phyloP scores from a whole-genome alignment of 2,888 invertebrate genomes.

The Drosophila macrospina region DNA sequence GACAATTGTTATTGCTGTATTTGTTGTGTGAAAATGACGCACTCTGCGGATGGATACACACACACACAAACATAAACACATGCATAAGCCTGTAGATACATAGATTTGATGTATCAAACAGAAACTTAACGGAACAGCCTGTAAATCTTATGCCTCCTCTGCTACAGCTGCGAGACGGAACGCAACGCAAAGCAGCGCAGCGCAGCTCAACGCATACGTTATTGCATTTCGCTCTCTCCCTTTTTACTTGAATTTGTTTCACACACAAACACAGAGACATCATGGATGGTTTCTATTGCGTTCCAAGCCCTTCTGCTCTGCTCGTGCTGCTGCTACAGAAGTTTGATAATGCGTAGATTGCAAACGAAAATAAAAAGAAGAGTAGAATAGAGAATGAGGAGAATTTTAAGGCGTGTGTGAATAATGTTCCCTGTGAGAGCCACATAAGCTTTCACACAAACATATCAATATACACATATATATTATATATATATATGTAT shows the following conservation, averaged over 20 bases:
- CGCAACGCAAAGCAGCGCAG: not conserved
- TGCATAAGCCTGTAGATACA: not conserved
- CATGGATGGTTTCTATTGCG: slow-evolving; percentile 27
- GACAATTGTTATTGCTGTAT: slow-evolving; percentile 21
- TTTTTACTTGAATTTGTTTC: slow-evolving; percentile 1
- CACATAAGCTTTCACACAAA: slow-evolving; percentile 20
- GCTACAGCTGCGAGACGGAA: slow-evolving; percentile 1
- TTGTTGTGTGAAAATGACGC: slow-evolving; percentile 26
- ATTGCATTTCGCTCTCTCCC: slow-evolving; percentile 14
- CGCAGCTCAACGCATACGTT: slow-evolving; percentile 22
- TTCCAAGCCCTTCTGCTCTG: slow-evolving; percentile 52
- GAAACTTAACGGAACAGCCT: not conserved
- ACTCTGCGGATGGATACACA: not conserved
- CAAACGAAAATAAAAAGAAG: slow-evolving; percentile 20
- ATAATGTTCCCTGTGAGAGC: slow-evolving; percentile 26
- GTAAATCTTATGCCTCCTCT: slow-evolving; percentile 10
- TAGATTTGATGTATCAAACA: slow-evolving; percentile 6
- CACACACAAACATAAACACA: not conserved
- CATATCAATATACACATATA: not conserved
- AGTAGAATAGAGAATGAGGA: slow-evolving; percentile 31
- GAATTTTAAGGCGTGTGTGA: slow-evolving; percentile 41
- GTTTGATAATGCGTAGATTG: slow-evolving; percentile 70
- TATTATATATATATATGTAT: no score
- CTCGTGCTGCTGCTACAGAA: slow-evolving; percentile 20
- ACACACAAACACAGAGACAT: slow-evolving; percentile 16